Evolutionary conservation across 2,797 vertebrate species (phyloP).

Genomic region (Oophaga sylvatica): DNA sequence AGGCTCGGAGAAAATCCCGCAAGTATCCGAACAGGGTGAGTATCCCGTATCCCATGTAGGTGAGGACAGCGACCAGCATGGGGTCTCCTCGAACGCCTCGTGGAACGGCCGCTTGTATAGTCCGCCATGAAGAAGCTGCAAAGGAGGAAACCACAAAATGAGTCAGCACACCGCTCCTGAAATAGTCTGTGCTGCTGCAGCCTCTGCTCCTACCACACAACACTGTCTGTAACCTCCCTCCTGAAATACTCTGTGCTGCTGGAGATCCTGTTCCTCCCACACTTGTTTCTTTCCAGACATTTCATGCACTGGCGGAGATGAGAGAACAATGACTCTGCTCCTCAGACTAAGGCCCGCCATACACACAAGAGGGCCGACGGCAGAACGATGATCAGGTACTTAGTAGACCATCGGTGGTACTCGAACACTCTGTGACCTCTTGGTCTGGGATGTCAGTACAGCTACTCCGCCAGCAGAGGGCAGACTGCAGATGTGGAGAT

Average conservation of each 20-base stretch:
- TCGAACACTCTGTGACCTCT: no score
- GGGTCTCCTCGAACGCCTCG: constrained; percentile 93
- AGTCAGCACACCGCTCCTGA: background rate
- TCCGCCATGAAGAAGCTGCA: constrained; percentile 72
- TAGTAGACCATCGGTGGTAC: no score
- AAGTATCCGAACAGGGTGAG: constrained; percentile 97
- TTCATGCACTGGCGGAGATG: no score
- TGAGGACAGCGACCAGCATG: constrained; percentile 93
- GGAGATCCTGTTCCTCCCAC: background rate
- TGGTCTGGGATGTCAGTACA: no score
- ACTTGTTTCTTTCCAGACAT: background rate
- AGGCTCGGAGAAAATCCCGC: constrained; percentile 92
- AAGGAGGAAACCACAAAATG: background rate
- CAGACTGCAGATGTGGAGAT: no score
- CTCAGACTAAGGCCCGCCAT: no score
- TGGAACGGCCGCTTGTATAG: constrained; percentile 89
- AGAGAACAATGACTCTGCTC: no score
- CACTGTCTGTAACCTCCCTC: background rate
- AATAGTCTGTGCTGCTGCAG: background rate
- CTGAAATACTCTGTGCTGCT: background rate
- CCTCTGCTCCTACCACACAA: no score
- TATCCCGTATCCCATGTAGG: constrained; percentile 94
- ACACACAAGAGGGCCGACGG: no score
- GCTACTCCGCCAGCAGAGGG: no score
- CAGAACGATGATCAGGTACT: no score